Evolutionary conservation across 2,888 invertebrate genomes (phyloP).

Genomic region (Scaptomyza cyrtandrae): DNA sequence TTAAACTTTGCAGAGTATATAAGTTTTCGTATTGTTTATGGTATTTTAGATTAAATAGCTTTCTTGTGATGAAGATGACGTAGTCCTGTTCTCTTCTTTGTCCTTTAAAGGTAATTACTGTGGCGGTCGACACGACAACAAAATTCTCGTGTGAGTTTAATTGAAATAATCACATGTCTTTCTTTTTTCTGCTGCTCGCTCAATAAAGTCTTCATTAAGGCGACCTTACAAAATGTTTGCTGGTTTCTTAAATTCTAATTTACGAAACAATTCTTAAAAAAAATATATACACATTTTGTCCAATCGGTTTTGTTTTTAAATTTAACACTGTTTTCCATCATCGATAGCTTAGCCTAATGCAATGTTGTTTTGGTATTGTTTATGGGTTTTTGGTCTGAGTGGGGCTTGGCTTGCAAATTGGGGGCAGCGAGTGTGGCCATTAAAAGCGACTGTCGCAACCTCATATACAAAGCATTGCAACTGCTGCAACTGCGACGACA

Average conservation of each 20-base stretch:
- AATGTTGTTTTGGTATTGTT: slow-evolving; percentile 3
- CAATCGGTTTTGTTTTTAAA: neutral
- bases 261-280: neutral
- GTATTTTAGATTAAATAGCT: neutral
- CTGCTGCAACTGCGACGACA: slow-evolving; percentile 45
- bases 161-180: slow-evolving; percentile 48
- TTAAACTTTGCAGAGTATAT: slow-evolving; percentile 2
- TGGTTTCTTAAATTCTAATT: neutral
- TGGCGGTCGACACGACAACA: slow-evolving; percentile 32
- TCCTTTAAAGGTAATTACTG: slow-evolving; percentile 52
- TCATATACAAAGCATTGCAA: slow-evolving; percentile 20
- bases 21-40: neutral
- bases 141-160: slow-evolving; percentile 49
- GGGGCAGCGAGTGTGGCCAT: slow-evolving; percentile 11
- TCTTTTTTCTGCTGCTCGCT: neutral
- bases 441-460: slow-evolving; percentile 51
- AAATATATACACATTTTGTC: neutral
- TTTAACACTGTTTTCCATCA: neutral
- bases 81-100: slow-evolving; percentile 39
- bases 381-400: slow-evolving; percentile 3
- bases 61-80: slow-evolving; percentile 62
- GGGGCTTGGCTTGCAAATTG: slow-evolving; percentile 40
- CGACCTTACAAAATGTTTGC: neutral
- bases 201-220: slow-evolving; percentile 55
- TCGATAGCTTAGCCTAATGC: slow-evolving; percentile 11